These are phyloP conservation scores for Eumerus sabulonum DNA, from an alignment of 2,888 invertebrate species.

Conservation along the genomic window DNA sequence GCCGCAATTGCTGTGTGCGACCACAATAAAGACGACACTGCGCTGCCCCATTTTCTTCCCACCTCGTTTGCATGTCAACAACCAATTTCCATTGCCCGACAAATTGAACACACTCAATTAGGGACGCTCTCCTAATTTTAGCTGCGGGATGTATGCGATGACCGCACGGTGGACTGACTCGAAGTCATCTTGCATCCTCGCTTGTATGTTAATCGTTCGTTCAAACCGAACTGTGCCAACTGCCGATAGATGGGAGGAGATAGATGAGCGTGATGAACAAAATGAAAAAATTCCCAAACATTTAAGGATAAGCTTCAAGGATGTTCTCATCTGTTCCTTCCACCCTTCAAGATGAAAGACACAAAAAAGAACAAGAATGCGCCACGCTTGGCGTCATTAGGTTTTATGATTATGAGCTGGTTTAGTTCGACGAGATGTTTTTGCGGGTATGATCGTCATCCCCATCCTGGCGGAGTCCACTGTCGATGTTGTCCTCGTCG, in stretches of 20 bases:
- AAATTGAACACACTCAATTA: constrained; percentile 38
- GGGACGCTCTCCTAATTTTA: constrained; percentile 15
- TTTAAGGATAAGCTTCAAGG: constrained; percentile 29
- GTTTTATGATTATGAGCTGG: constrained; percentile 68
- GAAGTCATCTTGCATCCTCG: constrained; percentile 43
- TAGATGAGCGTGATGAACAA: background rate
- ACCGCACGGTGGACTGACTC: constrained; percentile 28
- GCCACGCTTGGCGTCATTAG: constrained; percentile 53
- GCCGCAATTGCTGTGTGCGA: constrained; percentile 32
- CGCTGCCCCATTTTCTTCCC: constrained; percentile 19
- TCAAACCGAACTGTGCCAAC: no score
- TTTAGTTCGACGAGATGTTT: constrained; percentile 56
- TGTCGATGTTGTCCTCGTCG: constrained; percentile 19
- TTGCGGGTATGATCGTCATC: constrained; percentile 52
- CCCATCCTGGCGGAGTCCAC: no score
- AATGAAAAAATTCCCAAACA: constrained; percentile 9
- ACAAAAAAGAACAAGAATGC: no score
- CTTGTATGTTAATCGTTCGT: constrained; percentile 60
- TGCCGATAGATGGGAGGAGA: background rate
- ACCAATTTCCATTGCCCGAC: constrained; percentile 48
- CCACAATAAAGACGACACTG: constrained; percentile 52
- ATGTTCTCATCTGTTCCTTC: constrained; percentile 17
- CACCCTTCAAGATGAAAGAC: background rate
- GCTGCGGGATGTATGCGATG: background rate
- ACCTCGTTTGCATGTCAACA: constrained; percentile 48